phyloP scores from a whole-genome alignment of 1,140 invertebrate genomes.

The Drosophila busckii region DNA sequence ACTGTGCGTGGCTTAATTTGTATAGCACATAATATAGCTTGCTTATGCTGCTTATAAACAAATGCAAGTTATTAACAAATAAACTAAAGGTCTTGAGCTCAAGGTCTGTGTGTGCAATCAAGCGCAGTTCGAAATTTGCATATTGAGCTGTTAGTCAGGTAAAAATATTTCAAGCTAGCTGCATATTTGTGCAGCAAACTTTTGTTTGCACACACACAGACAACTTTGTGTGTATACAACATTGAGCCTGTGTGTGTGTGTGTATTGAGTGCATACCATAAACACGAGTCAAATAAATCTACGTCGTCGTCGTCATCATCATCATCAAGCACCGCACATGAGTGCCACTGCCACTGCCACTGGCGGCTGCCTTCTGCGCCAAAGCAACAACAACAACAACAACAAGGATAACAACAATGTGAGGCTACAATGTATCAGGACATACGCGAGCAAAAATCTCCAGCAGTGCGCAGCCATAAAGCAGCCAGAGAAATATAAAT shows the following conservation, averaged over 20 bases:
- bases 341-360: constrained; percentile 21
- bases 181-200: constrained; percentile 30
- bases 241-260: constrained; percentile 14
- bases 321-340: constrained; percentile 40
- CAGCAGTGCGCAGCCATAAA: constrained; percentile 54
- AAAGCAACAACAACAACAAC: constrained; percentile 16
- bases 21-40: too few species aligned
- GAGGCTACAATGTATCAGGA: constrained; percentile 23
- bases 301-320: constrained; percentile 50
- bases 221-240: constrained; percentile 35
- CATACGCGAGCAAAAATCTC: constrained; percentile 52
- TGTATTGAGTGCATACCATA: constrained; percentile 49
- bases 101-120: too few species aligned
- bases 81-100: too few species aligned
- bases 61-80: too few species aligned
- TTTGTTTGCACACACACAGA: constrained; percentile 31
- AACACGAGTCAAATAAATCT: constrained; percentile 65
- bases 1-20: constrained; percentile 31
- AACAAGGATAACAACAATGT: constrained; percentile 10
- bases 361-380: constrained; percentile 5
- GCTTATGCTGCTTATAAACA: too few species aligned
- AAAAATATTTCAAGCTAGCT: too few species aligned
- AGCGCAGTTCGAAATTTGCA: too few species aligned
- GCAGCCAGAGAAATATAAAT: constrained; percentile 66
- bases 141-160: too few species aligned